Evolutionary conservation across 2,113 vertebrate genomes (phyloP).

Genomic region (Eretmochelys imbricata): DNA sequence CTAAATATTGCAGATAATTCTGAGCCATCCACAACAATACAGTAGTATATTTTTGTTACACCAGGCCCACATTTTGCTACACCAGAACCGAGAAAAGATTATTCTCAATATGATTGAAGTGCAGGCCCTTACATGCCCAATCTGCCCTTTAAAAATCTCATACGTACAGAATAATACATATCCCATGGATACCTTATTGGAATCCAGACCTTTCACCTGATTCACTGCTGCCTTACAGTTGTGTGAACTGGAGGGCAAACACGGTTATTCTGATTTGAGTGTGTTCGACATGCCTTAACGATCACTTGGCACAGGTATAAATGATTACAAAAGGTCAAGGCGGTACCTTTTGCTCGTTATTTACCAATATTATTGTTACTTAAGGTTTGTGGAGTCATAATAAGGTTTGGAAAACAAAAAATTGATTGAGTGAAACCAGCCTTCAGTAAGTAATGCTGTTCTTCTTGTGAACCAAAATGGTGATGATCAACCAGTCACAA

Average conservation of each 20-base stretch:
- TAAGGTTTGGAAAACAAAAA: neutral
- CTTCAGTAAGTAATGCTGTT: constrained; percentile 3
- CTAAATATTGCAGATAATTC: neutral
- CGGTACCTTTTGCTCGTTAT: constrained; percentile 9
- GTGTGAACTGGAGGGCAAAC: neutral
- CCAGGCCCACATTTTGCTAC: neutral
- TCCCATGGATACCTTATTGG: neutral
- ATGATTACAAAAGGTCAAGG: neutral
- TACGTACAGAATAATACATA: neutral
- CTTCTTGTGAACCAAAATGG: neutral
- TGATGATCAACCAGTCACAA: neutral
- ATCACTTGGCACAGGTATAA: neutral
- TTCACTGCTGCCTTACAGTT: neutral
- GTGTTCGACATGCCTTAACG: accelerated
- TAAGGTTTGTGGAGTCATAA: neutral
- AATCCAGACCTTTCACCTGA: neutral
- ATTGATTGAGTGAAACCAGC: neutral
- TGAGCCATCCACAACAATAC: neutral
- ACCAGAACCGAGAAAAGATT: neutral
- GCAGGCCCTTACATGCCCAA: neutral
- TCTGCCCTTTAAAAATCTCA: neutral
- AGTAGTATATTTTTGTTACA: neutral
- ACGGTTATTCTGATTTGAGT: neutral
- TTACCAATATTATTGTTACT: neutral
- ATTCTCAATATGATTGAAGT: neutral